Evolutionary conservation across 2,113 vertebrate genomes (phyloP).

Genomic region (Sylvilagus bachmani): DNA sequence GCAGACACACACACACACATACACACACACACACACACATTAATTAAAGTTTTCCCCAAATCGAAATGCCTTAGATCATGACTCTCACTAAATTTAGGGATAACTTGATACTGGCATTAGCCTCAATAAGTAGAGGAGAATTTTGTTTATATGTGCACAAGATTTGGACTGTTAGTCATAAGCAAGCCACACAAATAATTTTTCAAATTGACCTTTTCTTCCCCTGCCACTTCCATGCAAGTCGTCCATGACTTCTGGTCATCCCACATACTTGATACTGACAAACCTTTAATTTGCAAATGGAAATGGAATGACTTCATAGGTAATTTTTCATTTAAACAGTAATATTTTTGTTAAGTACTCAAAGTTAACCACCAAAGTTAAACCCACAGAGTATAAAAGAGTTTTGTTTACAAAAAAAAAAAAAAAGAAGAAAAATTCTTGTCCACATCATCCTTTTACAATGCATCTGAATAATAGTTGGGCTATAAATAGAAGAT

Average conservation of each 20-base stretch:
- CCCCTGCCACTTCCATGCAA: constrained; percentile 39
- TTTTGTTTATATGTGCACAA: constrained; percentile 43
- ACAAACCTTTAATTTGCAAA: constrained; percentile 71
- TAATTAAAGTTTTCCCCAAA: constrained; percentile 34
- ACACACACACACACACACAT: background rate
- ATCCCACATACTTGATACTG: constrained; percentile 39
- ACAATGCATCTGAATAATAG: constrained; percentile 78
- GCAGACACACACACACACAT: background rate
- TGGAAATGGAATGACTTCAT: constrained; percentile 58
- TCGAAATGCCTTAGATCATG: constrained; percentile 50
- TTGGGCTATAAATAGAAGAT: constrained; percentile 85
- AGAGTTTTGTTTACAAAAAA: constrained; percentile 77
- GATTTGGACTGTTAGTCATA: constrained; percentile 20
- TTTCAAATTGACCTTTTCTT: constrained; percentile 63
- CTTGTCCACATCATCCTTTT: constrained; percentile 82
- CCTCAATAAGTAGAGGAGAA: constrained; percentile 43
- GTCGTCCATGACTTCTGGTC: constrained; percentile 58
- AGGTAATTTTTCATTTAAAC: constrained; percentile 66
- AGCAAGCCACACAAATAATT: constrained; percentile 55
- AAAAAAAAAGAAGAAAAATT: constrained; percentile 58
- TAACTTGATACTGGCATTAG: constrained; percentile 50
- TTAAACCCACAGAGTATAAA: constrained; percentile 65
- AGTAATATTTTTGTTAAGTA: constrained; percentile 65
- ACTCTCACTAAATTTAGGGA: background rate
- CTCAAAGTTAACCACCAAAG: constrained; percentile 65